These are phyloP conservation scores for Nothobranchius kuhntae DNA, from an alignment of 2,113 vertebrate genomes.

Conservation along the genomic window DNA sequence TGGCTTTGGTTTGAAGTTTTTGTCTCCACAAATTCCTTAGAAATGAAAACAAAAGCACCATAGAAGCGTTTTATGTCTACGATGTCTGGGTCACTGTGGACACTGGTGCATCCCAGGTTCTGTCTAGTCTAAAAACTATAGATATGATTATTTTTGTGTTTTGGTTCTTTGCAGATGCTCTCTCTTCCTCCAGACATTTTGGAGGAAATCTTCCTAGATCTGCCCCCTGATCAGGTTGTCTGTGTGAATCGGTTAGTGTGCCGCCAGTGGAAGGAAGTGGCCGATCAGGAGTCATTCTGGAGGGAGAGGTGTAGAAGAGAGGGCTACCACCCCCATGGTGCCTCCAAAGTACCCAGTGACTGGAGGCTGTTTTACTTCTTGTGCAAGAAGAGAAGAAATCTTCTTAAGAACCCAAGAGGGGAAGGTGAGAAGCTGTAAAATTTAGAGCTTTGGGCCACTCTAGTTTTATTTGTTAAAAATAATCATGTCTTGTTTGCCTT, in stretches of 20 bases:
- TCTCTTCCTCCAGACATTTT: slow-evolving; percentile 60
- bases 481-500: background rate
- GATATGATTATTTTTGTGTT: no score
- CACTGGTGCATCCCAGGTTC: no score
- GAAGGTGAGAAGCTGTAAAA: slow-evolving; percentile 56
- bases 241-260: slow-evolving; percentile 69
- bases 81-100: no score
- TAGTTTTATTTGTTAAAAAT: background rate
- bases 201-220: slow-evolving; percentile 73
- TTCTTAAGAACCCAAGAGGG: slow-evolving; percentile 74
- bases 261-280: slow-evolving; percentile 69
- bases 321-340: slow-evolving; percentile 23
- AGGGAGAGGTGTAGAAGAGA: slow-evolving; percentile 71
- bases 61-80: no score
- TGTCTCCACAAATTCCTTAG: no score
- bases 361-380: slow-evolving; percentile 75
- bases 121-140: no score
- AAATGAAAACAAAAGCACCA: no score
- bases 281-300: slow-evolving; percentile 75
- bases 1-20: no score
- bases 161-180: background rate
- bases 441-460: background rate
- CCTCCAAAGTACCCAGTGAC: slow-evolving; percentile 41
- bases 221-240: slow-evolving; percentile 67
- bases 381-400: slow-evolving; percentile 68